A percentile compares a stretch with the other conserved stretches of the same genome.
phyloP scores from a whole-genome alignment of 2,888 invertebrate species.

The Hecatera dysodea region DNA sequence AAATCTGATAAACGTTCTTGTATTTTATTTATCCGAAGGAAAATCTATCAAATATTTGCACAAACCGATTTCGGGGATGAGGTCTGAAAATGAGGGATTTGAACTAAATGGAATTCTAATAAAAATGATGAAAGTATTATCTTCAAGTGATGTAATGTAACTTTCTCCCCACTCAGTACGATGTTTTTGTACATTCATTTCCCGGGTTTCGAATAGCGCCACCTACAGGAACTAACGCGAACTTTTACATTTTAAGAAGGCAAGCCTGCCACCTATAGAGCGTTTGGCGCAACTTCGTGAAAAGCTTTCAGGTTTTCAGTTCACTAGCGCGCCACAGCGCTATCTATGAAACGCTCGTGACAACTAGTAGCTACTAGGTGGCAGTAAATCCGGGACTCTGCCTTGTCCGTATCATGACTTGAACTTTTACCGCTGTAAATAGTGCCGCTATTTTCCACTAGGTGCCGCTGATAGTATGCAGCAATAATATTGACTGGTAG shows the following conservation, averaged over 20 bases:
- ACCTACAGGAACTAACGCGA: slow-evolving; percentile 1
- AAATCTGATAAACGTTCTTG: no score
- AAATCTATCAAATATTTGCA: not conserved
- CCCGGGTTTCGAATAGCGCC: slow-evolving; percentile 6
- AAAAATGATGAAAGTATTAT: not conserved
- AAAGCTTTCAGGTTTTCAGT: not conserved
- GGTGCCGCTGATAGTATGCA: slow-evolving; percentile 72
- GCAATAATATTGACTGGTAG: slow-evolving; percentile 72
- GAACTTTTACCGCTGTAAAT: not conserved
- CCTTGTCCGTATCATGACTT: no score
- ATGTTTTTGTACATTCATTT: not conserved
- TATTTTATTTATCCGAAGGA: no score
- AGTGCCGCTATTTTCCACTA: slow-evolving; percentile 60
- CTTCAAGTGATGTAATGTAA: not conserved
- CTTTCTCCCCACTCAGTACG: not conserved
- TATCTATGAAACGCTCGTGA: not conserved
- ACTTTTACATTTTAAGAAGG: slow-evolving; percentile 4
- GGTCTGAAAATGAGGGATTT: not conserved
- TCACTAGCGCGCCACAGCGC: not conserved
- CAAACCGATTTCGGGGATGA: not conserved
- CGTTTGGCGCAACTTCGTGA: not conserved
- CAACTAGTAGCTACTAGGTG: slow-evolving; percentile 21
- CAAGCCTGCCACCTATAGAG: slow-evolving; percentile 13
- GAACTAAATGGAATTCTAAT: not conserved
- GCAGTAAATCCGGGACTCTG: slow-evolving; percentile 16